Evolutionary conservation across 2,797 vertebrate species (phyloP).

Genomic region (Myotis daubentonii): DNA sequence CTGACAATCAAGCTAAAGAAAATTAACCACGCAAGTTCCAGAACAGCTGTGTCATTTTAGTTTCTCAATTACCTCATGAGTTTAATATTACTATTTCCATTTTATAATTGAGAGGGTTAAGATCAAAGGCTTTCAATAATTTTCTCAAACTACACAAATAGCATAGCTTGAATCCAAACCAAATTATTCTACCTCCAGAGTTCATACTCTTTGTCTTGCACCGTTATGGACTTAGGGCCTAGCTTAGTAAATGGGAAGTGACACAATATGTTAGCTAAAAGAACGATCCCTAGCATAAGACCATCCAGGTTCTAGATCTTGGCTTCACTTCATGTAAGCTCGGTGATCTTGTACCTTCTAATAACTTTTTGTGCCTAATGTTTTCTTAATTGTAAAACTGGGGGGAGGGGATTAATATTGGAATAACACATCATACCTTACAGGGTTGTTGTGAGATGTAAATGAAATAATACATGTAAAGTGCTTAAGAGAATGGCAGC

Average conservation of each 20-base stretch:
- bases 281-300: not conserved
- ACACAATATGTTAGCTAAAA: not conserved
- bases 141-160: not conserved
- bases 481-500: not conserved
- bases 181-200: not conserved
- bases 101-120: constrained; percentile 5
- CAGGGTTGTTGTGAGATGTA: not conserved
- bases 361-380: not conserved
- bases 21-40: not conserved
- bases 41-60: constrained; percentile 7
- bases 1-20: not conserved
- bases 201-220: not conserved
- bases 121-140: not conserved
- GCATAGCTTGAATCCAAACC: not conserved
- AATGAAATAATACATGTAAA: not conserved
- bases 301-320: not conserved
- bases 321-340: not conserved
- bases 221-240: not conserved
- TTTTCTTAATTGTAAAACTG: not conserved
- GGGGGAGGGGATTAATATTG: not conserved
- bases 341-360: not conserved
- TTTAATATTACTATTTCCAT: constrained; percentile 32
- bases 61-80: not conserved
- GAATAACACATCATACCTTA: not conserved
- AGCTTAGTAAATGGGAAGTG: not conserved